Evolutionary conservation across 2,113 vertebrate genomes (phyloP).

Genomic region (Myiopsitta monachus): DNA sequence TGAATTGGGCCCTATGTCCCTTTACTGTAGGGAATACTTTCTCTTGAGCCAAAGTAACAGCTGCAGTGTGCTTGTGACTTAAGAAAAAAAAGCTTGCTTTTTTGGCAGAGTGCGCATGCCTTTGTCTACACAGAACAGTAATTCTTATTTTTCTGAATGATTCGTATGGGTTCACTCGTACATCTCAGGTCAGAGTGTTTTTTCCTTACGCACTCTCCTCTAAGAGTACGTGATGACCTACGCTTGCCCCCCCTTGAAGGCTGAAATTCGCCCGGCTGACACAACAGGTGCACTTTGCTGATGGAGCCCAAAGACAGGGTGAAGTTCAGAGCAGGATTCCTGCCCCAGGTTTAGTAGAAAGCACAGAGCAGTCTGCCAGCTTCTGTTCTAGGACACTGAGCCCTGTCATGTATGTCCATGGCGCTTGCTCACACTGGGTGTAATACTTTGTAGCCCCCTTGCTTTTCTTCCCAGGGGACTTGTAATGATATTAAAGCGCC

Average conservation of each 20-base stretch:
- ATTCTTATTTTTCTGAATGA: background rate
- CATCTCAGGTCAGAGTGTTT: background rate
- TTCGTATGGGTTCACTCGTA: background rate
- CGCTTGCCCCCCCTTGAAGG: background rate
- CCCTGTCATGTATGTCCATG: background rate
- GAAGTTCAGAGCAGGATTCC: background rate
- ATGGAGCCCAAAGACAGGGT: background rate
- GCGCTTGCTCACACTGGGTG: background rate
- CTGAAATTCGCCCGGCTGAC: background rate
- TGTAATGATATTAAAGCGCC: background rate
- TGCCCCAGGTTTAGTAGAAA: background rate
- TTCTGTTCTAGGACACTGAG: background rate
- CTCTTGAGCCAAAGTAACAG: conserved; percentile 53
- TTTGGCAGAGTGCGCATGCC: background rate
- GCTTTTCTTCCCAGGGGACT: background rate
- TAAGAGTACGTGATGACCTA: background rate
- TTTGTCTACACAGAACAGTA: background rate
- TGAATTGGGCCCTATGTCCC: conserved; percentile 46
- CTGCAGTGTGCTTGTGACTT: conserved; percentile 45
- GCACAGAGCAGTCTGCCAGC: background rate
- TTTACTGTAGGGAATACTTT: conserved; percentile 30
- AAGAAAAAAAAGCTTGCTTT: background rate
- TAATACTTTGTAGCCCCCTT: background rate
- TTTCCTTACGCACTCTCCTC: background rate
- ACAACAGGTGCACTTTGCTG: conserved; percentile 26